Base-by-base conservation (phyloP, 2,797 vertebrate species). In the Tympanoctomys barrerae region DNA sequence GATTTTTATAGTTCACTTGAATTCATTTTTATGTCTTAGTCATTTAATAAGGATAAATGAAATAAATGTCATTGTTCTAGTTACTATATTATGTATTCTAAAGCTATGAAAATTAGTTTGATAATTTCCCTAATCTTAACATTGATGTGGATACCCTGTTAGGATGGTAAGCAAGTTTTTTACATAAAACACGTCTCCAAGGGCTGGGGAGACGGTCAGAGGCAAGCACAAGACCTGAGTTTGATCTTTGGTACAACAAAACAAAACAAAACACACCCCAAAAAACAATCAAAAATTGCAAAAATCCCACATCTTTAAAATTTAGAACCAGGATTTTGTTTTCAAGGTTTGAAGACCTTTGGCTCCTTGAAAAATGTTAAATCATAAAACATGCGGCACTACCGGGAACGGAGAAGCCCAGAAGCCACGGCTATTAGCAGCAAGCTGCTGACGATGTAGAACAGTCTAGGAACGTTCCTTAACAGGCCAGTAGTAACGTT, bases 61-160 rank as follows among this genome's bases (percentile, higher is more conserved):
- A 90, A 95, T 88, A 87, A 90, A 95, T 88, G 28, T 73, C 57
- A 77, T 87, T 93, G 49, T 82, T 78, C 10, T 10, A 49, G 66
- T 61, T 24, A 64, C n/a, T 19, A 4, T 24, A 31, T 66, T 52
- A 0, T 54, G 19, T 1, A 0, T 61, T 19, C n/a, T 13, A 7
- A 26, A 82, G 18, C 80, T 42, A 52, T 2, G 26, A 49, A n/a
- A 7, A 87, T 78, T 7, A 83, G 66, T 16, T 79, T n/a, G 3
- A 90, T 81, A 49, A 31, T 75, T 10, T 33, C 19, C 52, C 59
- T 31, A 49, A 49, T 61, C 24, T 42, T 85, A 75, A 71, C 77
- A 93, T 36, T 22, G 24, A 39, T n/a, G 22, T 3, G 21, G 21
- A 4, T 9, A 57, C 73, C 71, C 33, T 87, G 28, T 77, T 64